Evolutionary conservation across 2,113 vertebrate genomes (phyloP), one percentile per base, ranked within the genome.

Genomic region (Neofelis nebulosa): DNA sequence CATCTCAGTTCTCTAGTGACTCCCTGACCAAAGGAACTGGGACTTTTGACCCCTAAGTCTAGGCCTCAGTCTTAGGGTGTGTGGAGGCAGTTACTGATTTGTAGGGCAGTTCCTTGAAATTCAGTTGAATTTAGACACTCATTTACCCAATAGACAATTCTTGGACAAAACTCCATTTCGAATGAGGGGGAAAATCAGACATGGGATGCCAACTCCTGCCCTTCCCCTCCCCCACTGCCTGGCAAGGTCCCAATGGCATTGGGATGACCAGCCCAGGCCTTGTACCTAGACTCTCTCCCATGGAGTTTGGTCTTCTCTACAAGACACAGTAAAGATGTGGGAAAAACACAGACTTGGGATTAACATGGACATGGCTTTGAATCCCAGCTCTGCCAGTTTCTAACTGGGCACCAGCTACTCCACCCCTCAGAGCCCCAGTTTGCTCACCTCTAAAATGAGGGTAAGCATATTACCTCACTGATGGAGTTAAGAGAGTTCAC

Each of bases 131-230:
- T 84, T 80, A 80, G 48, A n/a, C 10, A 21, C 79, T 80, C 2
- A 16, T 16, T 71, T 92, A 82, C 33, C 19, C 73, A 33, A 45
- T 10, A 68, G 80, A 96, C 50, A 95, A 27, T 78, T 96, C 33
- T 91, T 76, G 8, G 33, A 33, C 68, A 29, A 85, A 96, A 38
- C 13, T 91, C 50, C 68, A 7, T 68, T 18, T 52, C 57, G 13
- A 78, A 91, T 48, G 76, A 84, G 31, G 45, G n/a, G 80, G 7
- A 55, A 95, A 73, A 87, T 23, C 38, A 71, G 41, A 65, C 31
- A 29, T 10, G 3, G 11, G 45, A 89, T 76, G 45, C 63, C 31
- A 41, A 45, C 41, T 50, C 48, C 73, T 15, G 36, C 65, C 0
- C 1, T 13, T 1, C 2, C 7, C 10, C 16, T 19, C 14, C 8